Conservation (phyloP, 2,113 vertebrate genomes). For the Peucedramus taeniatus region DNA sequence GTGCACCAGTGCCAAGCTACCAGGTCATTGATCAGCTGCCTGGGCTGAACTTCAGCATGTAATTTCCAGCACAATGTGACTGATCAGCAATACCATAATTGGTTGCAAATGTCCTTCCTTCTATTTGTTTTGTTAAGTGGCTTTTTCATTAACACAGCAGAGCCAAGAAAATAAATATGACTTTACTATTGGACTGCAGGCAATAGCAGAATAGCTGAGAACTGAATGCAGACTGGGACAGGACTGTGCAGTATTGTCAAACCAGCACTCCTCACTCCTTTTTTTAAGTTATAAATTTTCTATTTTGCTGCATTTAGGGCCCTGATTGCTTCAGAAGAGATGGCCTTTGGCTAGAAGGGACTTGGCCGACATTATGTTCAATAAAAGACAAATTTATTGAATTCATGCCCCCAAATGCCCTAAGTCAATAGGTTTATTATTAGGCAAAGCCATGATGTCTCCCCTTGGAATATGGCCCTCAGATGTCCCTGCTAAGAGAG, state of each 20-base stretch:
- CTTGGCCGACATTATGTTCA: neutral
- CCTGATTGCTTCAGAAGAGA: neutral
- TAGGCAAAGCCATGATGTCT: neutral
- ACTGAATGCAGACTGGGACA: neutral
- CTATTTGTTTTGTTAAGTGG: constrained; percentile 67
- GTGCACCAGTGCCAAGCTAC: constrained; percentile 21
- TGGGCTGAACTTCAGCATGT: constrained; percentile 64
- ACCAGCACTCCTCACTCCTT: neutral
- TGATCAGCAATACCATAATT: constrained; percentile 77
- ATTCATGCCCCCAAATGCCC: neutral
- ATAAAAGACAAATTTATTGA: neutral
- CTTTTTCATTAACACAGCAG: constrained; percentile 71
- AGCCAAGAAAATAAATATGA: constrained; percentile 55
- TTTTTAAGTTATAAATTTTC: neutral
- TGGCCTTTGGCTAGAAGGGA: neutral
- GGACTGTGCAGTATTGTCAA: neutral
- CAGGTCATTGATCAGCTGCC: constrained; percentile 66
- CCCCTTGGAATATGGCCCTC: neutral
- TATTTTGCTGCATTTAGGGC: neutral
- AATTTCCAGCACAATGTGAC: constrained; percentile 72
- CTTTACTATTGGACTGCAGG: constrained; percentile 10
- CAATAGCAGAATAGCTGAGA: neutral
- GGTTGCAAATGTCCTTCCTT: constrained; percentile 76
- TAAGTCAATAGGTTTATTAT: neutral
- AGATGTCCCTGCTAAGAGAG: neutral